Base-by-base conservation (phyloP, 1,140 invertebrate genomes). In the Cydia pomonella region DNA sequence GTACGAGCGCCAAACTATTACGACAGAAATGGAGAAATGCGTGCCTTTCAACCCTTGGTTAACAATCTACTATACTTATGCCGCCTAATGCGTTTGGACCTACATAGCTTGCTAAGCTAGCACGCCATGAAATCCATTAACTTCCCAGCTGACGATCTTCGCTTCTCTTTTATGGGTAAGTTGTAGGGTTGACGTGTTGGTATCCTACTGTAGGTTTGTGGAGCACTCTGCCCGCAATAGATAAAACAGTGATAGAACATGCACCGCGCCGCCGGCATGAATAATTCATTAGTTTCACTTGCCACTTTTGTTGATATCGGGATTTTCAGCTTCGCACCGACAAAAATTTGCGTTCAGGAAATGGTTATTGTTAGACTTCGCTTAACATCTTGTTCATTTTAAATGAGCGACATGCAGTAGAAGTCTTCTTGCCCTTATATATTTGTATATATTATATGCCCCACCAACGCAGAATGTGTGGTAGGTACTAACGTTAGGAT, bases 211-310 rank as follows among this genome's bases (percentile, higher is more conserved):
- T 69, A 69, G 27, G 27, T 69, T 38, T 69, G 64, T 12, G 27
- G 0, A 33, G 13, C 64, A 33, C 21, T 13, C n/a, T 13, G 80
- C 86, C 85, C 90, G 84, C 90, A 90, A 92, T 91, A 92, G 91
- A 92, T 92, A 92, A 92, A 92, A 92, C 91, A 91, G 91, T 92
- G 91, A 93, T 93, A 93, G 91, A 93, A 92, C 91, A 93, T 93
- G 91, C 91, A 90, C 90, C 90, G 90, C 87, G 86, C 87, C 88
- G 86, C 86, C 80, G 84, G 69, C 83, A 90, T 93, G 91, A 93
- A 93, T 93, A 88, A 93, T 93, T 92, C 91, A 93, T 92, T 88
- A 93, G 91, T 88, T 92, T 91, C 90, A 88, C 89, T 92, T 92
- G 89, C 91, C 90, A 92, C 91, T 92, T 91, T 92, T 91, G 90